These are phyloP conservation scores for Sebastes paucispinis DNA, from an alignment of 2,797 vertebrate species.

Conservation along the genomic window DNA sequence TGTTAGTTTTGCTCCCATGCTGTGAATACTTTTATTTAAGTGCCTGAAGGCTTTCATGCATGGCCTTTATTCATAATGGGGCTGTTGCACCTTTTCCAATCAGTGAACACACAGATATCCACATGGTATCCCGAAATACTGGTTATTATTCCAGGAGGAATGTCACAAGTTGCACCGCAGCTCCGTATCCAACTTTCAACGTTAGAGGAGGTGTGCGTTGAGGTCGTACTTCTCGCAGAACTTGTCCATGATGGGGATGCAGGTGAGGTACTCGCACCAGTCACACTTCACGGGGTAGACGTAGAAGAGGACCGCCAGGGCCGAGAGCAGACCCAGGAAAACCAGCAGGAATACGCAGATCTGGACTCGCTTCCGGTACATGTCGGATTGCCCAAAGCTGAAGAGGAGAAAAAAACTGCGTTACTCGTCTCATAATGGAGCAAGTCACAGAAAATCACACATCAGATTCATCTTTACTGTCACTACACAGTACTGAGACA, in stretches of 20 bases:
- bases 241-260: slow-evolving; percentile 98
- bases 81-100: background rate
- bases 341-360: slow-evolving; percentile 91
- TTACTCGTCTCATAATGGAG: background rate
- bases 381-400: slow-evolving; percentile 93
- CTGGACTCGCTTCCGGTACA: slow-evolving; percentile 95
- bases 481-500: background rate
- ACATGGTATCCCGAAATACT: slow-evolving; percentile 6
- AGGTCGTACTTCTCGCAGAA: slow-evolving; percentile 99
- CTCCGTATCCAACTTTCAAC: background rate
- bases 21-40: background rate
- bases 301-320: slow-evolving; percentile 94
- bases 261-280: slow-evolving; percentile 98
- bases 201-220: slow-evolving; percentile 92
- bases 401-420: background rate
- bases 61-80: background rate
- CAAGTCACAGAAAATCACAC: background rate
- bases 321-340: slow-evolving; percentile 90
- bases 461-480: background rate
- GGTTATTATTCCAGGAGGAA: background rate
- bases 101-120: background rate
- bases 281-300: slow-evolving; percentile 93
- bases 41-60: slow-evolving; percentile 12
- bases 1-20: background rate
- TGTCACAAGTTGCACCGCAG: background rate